A percentile compares a stretch with the other conserved stretches of the same genome.
Evolutionary conservation across 2,797 vertebrate genomes (phyloP).

Genomic region (Lerista edwardsae): DNA sequence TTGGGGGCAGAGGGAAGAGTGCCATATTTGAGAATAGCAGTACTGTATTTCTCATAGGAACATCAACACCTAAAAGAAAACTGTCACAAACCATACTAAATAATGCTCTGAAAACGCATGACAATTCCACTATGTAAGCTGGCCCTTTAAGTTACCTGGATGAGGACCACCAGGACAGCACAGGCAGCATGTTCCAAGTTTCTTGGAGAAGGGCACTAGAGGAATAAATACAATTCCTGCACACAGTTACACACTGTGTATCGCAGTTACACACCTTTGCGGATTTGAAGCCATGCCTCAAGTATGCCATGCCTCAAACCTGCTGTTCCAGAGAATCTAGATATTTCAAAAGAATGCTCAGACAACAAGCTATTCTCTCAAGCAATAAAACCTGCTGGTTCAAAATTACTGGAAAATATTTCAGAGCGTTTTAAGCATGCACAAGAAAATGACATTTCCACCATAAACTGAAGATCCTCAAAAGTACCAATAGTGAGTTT

Average conservation of each 20-base stretch:
- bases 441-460: not conserved
- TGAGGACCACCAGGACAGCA: not conserved
- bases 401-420: slow-evolving; percentile 13
- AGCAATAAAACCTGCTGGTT: not conserved
- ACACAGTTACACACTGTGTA: slow-evolving; percentile 11
- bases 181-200: not conserved
- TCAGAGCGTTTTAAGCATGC: slow-evolving; percentile 4
- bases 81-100: not conserved
- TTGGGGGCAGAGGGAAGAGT: not conserved
- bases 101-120: not conserved
- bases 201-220: not conserved
- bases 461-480: not conserved
- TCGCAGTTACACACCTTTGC: slow-evolving; percentile 40
- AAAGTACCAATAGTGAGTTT: not conserved
- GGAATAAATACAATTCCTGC: not conserved
- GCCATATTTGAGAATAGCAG: not conserved
- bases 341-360: slow-evolving; percentile 44
- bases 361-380: not conserved
- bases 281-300: slow-evolving; percentile 48
- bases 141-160: not conserved
- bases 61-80: not conserved
- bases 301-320: slow-evolving; percentile 52
- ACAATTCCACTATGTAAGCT: not conserved
- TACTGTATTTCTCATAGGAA: not conserved
- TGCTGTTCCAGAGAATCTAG: not conserved